Conservation (phyloP, 2,113 vertebrate genomes). For the Vulpes ferrilata region DNA sequence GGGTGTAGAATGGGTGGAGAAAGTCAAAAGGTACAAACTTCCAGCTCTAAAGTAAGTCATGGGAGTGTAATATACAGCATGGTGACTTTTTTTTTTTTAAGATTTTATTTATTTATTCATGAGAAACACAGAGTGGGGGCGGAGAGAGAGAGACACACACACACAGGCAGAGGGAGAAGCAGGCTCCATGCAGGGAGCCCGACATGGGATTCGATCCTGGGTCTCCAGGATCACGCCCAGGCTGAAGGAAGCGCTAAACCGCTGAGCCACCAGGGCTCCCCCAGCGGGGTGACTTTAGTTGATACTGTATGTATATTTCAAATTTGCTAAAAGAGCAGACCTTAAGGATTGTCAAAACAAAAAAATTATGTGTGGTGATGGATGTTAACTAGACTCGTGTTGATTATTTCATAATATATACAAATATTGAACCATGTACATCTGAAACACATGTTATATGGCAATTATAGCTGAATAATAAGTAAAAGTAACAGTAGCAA, state of each 20-base stretch:
- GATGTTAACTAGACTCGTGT: neutral
- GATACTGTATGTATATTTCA: neutral
- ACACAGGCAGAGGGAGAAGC: too few relatives aligned
- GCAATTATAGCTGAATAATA: neutral
- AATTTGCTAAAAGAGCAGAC: neutral
- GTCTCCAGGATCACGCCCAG: too few relatives aligned
- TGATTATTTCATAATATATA: neutral
- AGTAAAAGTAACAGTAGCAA: slow-evolving; percentile 1
- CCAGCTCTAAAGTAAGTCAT: neutral
- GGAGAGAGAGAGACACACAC: too few relatives aligned
- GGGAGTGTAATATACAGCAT: neutral
- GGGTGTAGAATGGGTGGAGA: neutral
- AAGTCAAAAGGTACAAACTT: neutral
- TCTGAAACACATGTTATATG: neutral
- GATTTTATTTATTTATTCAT: too few relatives aligned
- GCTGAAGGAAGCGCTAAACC: too few relatives aligned
- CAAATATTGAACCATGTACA: neutral
- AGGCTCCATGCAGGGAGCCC: too few relatives aligned
- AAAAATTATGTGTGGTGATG: neutral
- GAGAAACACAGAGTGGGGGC: too few relatives aligned
- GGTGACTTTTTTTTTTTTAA: neutral
- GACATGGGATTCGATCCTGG: too few relatives aligned
- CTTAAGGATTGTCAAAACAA: neutral
- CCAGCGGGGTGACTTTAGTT: neutral
- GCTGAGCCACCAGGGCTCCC: too few relatives aligned